Evolutionary conservation across 2,888 invertebrate species (phyloP).

Genomic region (Melipona bicolor): DNA sequence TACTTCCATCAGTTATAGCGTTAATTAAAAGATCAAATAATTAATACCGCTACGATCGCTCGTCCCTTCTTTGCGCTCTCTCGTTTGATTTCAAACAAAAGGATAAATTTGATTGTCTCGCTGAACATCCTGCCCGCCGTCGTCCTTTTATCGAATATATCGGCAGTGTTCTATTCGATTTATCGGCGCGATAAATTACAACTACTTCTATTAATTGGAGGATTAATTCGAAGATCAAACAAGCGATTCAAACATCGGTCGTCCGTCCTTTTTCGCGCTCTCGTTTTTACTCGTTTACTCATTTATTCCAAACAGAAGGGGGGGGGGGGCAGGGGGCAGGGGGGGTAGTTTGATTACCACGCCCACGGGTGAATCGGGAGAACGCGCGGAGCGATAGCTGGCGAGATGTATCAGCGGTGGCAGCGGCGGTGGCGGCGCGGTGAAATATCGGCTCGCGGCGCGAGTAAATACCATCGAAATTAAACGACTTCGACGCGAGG

Average conservation of each 20-base stretch:
- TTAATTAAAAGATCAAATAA: neutral
- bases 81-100: too few species aligned
- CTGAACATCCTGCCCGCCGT: too few species aligned
- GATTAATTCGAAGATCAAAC: neutral
- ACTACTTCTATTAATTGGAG: neutral
- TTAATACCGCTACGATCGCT: too few species aligned
- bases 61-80: too few species aligned
- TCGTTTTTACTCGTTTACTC: neutral
- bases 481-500: constrained; percentile 71
- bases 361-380: too few species aligned
- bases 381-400: neutral
- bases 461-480: constrained; percentile 52
- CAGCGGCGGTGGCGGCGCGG: neutral
- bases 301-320: neutral
- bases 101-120: too few species aligned
- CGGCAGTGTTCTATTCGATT: too few species aligned
- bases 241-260: neutral
- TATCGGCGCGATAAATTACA: too few species aligned
- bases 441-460: constrained; percentile 31
- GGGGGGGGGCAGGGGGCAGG: accelerated
- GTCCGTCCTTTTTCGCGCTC: neutral
- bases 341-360: neutral
- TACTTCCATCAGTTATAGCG: neutral
- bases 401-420: neutral
- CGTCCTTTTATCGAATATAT: too few species aligned